Evolutionary conservation across 1,140 invertebrate genomes (phyloP).

Genomic region (Drosophila ohnishii): DNA sequence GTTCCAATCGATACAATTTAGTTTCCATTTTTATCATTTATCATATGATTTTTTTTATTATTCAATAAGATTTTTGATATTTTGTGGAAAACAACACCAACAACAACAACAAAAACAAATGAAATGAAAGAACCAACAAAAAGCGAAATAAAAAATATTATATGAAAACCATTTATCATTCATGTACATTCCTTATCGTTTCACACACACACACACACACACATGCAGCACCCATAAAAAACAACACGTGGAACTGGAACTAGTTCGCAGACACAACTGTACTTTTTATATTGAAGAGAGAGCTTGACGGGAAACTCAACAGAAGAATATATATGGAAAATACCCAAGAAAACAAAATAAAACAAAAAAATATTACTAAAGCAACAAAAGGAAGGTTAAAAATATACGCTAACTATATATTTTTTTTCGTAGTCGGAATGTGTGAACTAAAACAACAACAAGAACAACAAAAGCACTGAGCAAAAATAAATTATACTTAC

Average conservation of each 20-base stretch:
- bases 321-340: conserved; percentile 44
- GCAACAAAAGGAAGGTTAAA: conserved; percentile 36
- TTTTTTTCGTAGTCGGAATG: conserved; percentile 49
- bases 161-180: conserved; percentile 53
- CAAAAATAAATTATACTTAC: conserved; percentile 54
- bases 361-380: conserved; percentile 26
- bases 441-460: conserved; percentile 30
- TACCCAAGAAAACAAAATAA: conserved; percentile 23
- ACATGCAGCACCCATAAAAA: conserved; percentile 14
- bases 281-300: conserved; percentile 49
- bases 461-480: conserved; percentile 69
- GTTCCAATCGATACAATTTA: conserved; percentile 74
- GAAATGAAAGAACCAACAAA: conserved; percentile 37
- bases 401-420: conserved; percentile 50
- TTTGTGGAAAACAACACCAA: conserved; percentile 28
- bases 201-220: conserved; percentile 7
- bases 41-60: conserved; percentile 36
- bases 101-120: conserved; percentile 8
- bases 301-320: conserved; percentile 47
- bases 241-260: conserved; percentile 20
- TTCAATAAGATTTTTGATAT: conserved; percentile 39
- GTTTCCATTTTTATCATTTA: conserved; percentile 39
- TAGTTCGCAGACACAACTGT: conserved; percentile 34
- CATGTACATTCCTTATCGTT: conserved; percentile 51
- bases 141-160: conserved; percentile 47